These are phyloP conservation scores for Callipepla squamata DNA, from an alignment of 2,113 vertebrate species.

Conservation along the genomic window DNA sequence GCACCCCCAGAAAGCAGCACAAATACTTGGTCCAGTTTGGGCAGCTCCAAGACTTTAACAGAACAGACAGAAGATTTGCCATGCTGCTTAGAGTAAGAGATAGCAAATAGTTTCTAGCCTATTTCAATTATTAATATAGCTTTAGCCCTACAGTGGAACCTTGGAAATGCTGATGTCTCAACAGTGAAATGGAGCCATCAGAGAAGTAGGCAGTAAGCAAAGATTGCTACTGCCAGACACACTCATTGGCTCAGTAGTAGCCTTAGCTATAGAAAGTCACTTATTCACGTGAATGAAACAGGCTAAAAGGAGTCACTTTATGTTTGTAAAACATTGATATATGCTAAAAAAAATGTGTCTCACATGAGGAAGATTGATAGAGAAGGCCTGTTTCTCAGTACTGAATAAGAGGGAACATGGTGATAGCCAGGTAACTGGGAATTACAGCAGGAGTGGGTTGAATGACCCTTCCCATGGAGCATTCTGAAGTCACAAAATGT, in stretches of 20 bases:
- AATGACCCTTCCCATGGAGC: not conserved
- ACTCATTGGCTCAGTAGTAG: not conserved
- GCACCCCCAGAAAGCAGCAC: not conserved
- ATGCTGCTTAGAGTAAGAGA: not conserved
- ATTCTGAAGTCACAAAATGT: not conserved
- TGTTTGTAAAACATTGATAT: not conserved
- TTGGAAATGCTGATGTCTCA: not conserved
- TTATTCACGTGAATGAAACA: accelerated
- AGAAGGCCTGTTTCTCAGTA: not conserved
- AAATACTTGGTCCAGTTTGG: not conserved
- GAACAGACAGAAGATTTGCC: not conserved
- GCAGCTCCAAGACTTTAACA: not conserved
- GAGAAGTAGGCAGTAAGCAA: not conserved
- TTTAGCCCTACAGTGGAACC: not conserved
- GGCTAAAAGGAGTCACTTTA: accelerated
- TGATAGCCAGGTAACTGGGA: not conserved
- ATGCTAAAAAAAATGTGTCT: not conserved
- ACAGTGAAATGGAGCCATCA: not conserved
- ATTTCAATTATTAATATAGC: not conserved
- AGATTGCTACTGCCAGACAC: not conserved
- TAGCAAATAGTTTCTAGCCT: not conserved
- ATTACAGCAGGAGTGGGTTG: not conserved
- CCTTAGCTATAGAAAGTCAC: not conserved
- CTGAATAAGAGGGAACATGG: not conserved
- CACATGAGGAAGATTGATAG: accelerated